These are phyloP conservation scores for Blastobasis lacticolella DNA, from an alignment of 2,888 invertebrate genomes.

Conservation along the genomic window DNA sequence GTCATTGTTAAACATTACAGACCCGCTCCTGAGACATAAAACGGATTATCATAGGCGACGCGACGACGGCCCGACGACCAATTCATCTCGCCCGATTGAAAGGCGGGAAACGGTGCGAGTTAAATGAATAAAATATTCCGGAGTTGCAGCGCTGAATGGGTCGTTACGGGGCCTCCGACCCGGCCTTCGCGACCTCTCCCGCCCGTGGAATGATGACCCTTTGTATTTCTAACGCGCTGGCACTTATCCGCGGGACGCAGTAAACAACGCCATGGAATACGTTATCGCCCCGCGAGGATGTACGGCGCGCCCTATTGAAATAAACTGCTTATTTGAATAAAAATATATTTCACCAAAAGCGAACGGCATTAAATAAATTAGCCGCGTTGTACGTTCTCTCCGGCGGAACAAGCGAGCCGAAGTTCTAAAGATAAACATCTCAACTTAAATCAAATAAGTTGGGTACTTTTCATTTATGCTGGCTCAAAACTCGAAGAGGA, in stretches of 20 bases:
- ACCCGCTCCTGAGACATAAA: slow-evolving; percentile 18
- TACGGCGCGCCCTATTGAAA: not conserved
- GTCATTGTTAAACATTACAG: not conserved
- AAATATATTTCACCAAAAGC: not conserved
- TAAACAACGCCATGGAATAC: not conserved
- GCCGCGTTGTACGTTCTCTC: no score
- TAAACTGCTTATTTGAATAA: slow-evolving; percentile 1
- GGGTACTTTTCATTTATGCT: not conserved
- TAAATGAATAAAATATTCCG: slow-evolving; percentile 47
- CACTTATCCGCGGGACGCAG: slow-evolving; percentile 5
- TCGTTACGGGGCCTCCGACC: slow-evolving; percentile 39
- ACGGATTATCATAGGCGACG: slow-evolving; percentile 23
- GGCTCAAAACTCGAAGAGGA: not conserved
- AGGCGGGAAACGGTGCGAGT: slow-evolving; percentile 22
- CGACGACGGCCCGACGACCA: slow-evolving; percentile 24
- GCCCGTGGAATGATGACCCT: slow-evolving; percentile 36
- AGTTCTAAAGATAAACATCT: no score
- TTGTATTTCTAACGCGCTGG: slow-evolving; percentile 32
- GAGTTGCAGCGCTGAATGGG: slow-evolving; percentile 44
- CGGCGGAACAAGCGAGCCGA: no score
- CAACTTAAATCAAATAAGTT: not conserved
- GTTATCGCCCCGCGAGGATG: not conserved
- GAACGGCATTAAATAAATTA: not conserved
- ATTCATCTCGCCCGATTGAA: slow-evolving; percentile 23
- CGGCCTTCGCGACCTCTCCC: slow-evolving; percentile 24